These are phyloP conservation scores for Himalopsyche japonica DNA, from an alignment of 2,888 invertebrate genomes.

Conservation along the genomic window DNA sequence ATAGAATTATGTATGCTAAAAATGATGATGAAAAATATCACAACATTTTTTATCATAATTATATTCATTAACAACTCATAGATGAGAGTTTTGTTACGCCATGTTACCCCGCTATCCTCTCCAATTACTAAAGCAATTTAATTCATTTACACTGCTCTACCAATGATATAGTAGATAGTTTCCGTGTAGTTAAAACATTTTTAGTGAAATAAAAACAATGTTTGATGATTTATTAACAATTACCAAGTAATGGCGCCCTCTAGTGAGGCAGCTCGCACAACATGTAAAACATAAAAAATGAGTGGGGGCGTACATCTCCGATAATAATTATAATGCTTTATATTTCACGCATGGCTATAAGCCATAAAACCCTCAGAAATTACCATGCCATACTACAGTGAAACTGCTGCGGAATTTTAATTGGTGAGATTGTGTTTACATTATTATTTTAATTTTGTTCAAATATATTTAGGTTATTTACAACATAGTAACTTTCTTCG, in stretches of 20 bases:
- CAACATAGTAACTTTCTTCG: no score
- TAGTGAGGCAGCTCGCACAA: background rate
- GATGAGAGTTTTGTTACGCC: no score
- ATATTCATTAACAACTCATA: no score
- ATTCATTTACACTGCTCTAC: background rate
- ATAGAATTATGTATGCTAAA: no score
- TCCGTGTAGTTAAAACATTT: background rate
- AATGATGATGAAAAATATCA: no score
- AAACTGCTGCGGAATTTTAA: background rate
- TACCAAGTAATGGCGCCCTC: background rate
- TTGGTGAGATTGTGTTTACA: no score
- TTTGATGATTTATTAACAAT: background rate
- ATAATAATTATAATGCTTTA: background rate
- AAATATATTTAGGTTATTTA: no score
- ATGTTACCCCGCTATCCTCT: no score
- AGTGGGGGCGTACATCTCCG: background rate
- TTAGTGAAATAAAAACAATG: background rate
- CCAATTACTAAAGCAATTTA: background rate
- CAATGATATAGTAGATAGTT: background rate
- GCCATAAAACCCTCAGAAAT: background rate
- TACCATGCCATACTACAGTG: background rate
- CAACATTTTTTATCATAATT: no score
- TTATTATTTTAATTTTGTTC: no score
- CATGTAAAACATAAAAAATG: background rate
- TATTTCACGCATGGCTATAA: background rate